Base-by-base conservation (phyloP, 1,140 invertebrate species). In the Heliconius hermathena region DNA sequence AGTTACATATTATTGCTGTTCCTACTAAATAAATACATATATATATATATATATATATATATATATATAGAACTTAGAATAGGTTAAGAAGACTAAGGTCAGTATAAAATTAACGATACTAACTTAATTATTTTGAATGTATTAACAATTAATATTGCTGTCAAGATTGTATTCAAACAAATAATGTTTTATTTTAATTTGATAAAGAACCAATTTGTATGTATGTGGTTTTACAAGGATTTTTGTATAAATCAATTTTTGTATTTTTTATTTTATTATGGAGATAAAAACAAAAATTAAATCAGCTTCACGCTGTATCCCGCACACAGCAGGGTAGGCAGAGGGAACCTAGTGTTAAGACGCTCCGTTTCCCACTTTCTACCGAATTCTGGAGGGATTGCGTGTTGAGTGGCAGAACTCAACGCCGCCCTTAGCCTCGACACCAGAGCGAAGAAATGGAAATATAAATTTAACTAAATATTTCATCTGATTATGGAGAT, bases 21-120 rank as follows among this genome's bases (percentile, higher is more conserved):
- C 74, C 49, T 36, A 22, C 66, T 33, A 72, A 33, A 33, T 33
- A 33, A 0, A 33, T 6, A 33, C 5, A 29, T 29, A 29, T 29
- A 29, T 29, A 46, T 13, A 80, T 71, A 76, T 36, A 36, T 36
- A 8, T 36, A 36, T 36, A 46, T 46, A 16, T 4, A 16, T 3
- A 4, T 16, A 16, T 46, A 46, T 13, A 80, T 71, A 76, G 74
- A 78, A 70, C 74, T 71, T 5, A 73, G 52, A 73, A 75, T 79
- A 77, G 60, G 71, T 77, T 77, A 77, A 77, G 52, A 77, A 22
- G n/a, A 71, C 46, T 72, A 80, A 80, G 78, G 78, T 80, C 78
- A 29, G 78, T 29, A 76, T 80, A 74, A 76, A 79, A 80, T 79
- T 80, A 80, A 33, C 78, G 71, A 79, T 38, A 71, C 46, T 9